phyloP scores from a whole-genome alignment of 2,113 vertebrate genomes.

The Chloropsis hardwickii region DNA sequence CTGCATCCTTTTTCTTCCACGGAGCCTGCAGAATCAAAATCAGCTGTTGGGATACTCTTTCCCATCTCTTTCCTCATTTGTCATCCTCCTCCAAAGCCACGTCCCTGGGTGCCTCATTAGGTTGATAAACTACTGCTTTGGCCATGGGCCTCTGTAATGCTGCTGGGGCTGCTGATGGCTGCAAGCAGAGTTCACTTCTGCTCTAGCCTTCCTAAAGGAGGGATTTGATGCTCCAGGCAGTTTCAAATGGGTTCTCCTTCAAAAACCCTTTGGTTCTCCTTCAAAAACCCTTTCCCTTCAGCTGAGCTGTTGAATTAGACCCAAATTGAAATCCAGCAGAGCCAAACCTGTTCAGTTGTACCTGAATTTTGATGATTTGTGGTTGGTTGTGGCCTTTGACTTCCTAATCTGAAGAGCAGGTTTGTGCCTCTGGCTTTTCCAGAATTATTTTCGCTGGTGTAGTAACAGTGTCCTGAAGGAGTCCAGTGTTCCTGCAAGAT shows the following conservation, averaged over 20 bases:
- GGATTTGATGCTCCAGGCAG: not conserved
- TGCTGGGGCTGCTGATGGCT: fast-evolving
- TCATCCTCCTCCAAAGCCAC: not conserved
- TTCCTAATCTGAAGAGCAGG: not conserved
- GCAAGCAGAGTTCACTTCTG: not conserved
- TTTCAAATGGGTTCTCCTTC: not conserved
- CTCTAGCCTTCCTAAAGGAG: not conserved
- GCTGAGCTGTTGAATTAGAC: not conserved
- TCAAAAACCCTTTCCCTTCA: not conserved
- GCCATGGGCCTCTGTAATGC: not conserved
- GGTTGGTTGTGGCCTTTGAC: not conserved
- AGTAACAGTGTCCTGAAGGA: not conserved
- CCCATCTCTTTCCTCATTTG: not conserved
- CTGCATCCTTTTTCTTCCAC: fast-evolving
- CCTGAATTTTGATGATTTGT: not conserved
- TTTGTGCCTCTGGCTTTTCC: not conserved
- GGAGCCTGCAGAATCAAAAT: not conserved
- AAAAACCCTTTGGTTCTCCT: not conserved
- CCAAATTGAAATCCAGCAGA: not conserved
- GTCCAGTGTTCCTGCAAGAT: not conserved
- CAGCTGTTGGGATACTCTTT: not conserved
- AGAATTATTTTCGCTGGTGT: not conserved
- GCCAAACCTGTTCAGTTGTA: not conserved
- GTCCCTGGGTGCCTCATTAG: not conserved
- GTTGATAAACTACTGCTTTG: not conserved